Percentiles rank a stretch among this genome's conserved stretches.
These are phyloP conservation scores for Carcina quercana DNA, from an alignment of 2,888 invertebrate genomes.

Conservation along the genomic window DNA sequence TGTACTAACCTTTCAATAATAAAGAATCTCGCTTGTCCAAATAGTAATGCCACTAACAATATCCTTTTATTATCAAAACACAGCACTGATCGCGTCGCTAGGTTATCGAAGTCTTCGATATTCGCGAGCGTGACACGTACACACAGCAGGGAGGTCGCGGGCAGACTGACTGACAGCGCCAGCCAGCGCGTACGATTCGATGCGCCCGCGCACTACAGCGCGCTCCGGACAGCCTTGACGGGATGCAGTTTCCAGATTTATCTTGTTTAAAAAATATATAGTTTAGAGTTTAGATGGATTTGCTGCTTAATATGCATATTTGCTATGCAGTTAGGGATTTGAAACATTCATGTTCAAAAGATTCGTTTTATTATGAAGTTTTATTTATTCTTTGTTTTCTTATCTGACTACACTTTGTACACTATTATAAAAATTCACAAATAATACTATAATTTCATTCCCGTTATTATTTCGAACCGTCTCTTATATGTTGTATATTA, in stretches of 20 bases:
- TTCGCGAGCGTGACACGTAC: constrained; percentile 27
- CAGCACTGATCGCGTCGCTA: constrained; percentile 37
- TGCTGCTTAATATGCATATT: no score
- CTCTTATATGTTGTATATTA: no score
- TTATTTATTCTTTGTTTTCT: no score
- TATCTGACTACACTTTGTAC: no score
- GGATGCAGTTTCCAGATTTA: constrained; percentile 54
- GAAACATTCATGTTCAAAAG: no score
- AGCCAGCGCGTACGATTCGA: constrained; percentile 9
- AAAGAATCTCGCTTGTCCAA: constrained; percentile 42
- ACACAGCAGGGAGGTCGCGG: constrained; percentile 27
- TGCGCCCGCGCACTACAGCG: constrained; percentile 17
- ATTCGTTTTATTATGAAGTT: no score
- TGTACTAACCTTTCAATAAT: constrained; percentile 36
- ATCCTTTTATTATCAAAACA: constrained; percentile 36
- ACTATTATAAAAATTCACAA: no score
- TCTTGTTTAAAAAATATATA: no score
- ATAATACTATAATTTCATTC: no score
- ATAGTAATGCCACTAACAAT: constrained; percentile 35
- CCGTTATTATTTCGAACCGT: no score
- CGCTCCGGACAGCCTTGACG: constrained; percentile 31
- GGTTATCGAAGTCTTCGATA: constrained; percentile 31
- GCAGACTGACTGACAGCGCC: constrained; percentile 30
- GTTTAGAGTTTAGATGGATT: not conserved
- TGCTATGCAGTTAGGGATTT: no score